Evolutionary conservation across 2,888 invertebrate species (phyloP).

Genomic region (Phragmatobia fuliginosa): DNA sequence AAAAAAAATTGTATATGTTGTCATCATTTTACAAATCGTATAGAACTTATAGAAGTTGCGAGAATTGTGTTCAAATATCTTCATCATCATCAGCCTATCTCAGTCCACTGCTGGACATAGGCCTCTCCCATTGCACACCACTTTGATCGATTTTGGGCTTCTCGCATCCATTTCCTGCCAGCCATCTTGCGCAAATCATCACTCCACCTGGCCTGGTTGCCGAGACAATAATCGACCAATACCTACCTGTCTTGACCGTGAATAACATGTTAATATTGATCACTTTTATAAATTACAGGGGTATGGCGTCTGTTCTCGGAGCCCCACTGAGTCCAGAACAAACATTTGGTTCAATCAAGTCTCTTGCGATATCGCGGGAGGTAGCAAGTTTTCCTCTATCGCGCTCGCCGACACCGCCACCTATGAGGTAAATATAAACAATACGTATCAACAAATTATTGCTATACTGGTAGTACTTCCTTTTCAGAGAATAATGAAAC

Average conservation of each 20-base stretch:
- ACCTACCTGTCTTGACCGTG: not conserved
- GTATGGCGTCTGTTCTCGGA: slow-evolving; percentile 89
- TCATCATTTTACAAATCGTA: no score
- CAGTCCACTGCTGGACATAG: no score
- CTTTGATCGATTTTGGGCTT: no score
- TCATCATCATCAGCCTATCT: no score
- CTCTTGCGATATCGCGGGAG: slow-evolving; percentile 90
- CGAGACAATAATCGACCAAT: not conserved
- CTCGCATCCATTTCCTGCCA: no score
- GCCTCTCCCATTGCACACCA: no score
- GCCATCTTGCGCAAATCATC: no score
- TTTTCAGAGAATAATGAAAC: no score
- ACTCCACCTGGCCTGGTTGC: no score
- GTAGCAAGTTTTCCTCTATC: slow-evolving; percentile 93
- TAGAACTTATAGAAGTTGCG: no score
- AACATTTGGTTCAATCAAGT: slow-evolving; percentile 91
- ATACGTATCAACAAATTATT: not conserved
- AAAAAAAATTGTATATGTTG: no score
- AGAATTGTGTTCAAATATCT: no score
- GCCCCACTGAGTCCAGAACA: slow-evolving; percentile 91
- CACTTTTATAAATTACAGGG: slow-evolving; percentile 78
- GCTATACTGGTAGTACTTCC: not conserved
- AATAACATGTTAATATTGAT: not conserved
- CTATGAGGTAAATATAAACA: slow-evolving; percentile 74
- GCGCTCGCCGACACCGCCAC: slow-evolving; percentile 91